phyloP scores from a whole-genome alignment of 2,888 invertebrate species.

The Pseudococcus jackbeardsleyi region DNA sequence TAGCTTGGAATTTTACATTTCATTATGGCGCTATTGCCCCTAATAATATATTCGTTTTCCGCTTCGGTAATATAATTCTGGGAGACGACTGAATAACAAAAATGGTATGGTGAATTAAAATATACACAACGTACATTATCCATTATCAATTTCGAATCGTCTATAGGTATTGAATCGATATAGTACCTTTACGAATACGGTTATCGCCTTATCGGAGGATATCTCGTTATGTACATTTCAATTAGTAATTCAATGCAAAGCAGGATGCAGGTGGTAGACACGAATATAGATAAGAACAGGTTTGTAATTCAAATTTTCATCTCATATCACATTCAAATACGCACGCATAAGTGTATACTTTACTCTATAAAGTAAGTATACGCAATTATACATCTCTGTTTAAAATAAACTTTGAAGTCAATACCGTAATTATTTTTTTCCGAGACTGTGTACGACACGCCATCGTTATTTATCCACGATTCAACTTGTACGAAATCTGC shows the following conservation, averaged over 20 bases:
- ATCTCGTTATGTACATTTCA: conserved; percentile 39
- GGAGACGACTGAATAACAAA: conserved; percentile 75
- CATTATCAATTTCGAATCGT: background rate
- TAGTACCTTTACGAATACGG: conserved; percentile 14
- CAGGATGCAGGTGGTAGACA: conserved; percentile 56
- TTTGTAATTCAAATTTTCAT: conserved; percentile 49
- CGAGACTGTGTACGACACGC: conserved; percentile 79
- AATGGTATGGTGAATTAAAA: conserved; percentile 29
- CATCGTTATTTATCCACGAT: conserved; percentile 87
- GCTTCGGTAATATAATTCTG: conserved; percentile 82
- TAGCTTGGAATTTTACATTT: conserved; percentile 83
- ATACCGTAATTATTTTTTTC: conserved; percentile 66
- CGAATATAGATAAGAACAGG: conserved; percentile 51
- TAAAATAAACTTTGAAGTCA: background rate
- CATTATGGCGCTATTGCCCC: conserved; percentile 79
- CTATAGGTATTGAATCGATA: background rate
- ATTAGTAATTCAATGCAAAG: conserved; percentile 53
- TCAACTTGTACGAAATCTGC: conserved; percentile 91
- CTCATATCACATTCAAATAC: conserved; percentile 5
- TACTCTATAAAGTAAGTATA: background rate
- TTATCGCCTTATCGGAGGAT: conserved; percentile 28
- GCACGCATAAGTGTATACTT: background rate
- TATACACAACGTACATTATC: background rate
- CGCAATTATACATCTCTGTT: background rate
- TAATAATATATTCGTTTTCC: conserved; percentile 80